These are phyloP conservation scores for Luidia sarsii DNA, from an alignment of 53 echinoderm and acorn worm genomes.

Conservation along the genomic window DNA sequence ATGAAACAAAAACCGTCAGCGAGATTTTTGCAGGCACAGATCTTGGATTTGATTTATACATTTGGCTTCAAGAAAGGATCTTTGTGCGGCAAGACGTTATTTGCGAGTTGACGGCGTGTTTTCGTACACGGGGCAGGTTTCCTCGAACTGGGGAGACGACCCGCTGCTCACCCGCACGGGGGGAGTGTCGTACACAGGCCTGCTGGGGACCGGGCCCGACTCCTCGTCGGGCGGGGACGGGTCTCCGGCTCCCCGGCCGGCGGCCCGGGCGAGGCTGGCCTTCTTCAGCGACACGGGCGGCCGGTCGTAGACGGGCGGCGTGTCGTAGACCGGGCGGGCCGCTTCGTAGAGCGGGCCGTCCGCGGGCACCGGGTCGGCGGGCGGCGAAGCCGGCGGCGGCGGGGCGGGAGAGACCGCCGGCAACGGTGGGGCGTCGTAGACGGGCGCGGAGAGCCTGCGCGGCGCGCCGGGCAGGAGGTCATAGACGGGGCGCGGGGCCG, in stretches of 20 bases:
- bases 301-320: slow-evolving; percentile 36
- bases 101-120: slow-evolving; percentile 27
- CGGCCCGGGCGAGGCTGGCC: neutral
- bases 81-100: too few relatives aligned
- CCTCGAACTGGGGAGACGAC: too few relatives aligned
- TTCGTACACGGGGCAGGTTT: slow-evolving; percentile 41
- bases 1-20: too few relatives aligned
- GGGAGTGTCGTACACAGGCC: too few relatives aligned
- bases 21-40: too few relatives aligned
- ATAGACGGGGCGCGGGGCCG: slow-evolving; percentile 26
- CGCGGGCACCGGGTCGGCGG: too few relatives aligned
- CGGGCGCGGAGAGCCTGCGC: slow-evolving; percentile 7
- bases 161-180: too few relatives aligned
- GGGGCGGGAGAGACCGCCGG: neutral
- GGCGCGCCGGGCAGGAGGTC: slow-evolving; percentile 16
- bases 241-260: neutral
- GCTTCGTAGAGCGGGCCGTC: neutral
- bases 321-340: slow-evolving; percentile 36
- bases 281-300: slow-evolving; percentile 14
- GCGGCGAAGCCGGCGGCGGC: neutral
- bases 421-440: slow-evolving; percentile 28
- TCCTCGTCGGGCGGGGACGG: too few relatives aligned
- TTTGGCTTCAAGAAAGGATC: too few relatives aligned
- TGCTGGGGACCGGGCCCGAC: too few relatives aligned
- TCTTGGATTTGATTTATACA: too few relatives aligned